Evolutionary conservation across 2,797 vertebrate genomes (phyloP).

Genomic region (Typhlichthys subterraneus): DNA sequence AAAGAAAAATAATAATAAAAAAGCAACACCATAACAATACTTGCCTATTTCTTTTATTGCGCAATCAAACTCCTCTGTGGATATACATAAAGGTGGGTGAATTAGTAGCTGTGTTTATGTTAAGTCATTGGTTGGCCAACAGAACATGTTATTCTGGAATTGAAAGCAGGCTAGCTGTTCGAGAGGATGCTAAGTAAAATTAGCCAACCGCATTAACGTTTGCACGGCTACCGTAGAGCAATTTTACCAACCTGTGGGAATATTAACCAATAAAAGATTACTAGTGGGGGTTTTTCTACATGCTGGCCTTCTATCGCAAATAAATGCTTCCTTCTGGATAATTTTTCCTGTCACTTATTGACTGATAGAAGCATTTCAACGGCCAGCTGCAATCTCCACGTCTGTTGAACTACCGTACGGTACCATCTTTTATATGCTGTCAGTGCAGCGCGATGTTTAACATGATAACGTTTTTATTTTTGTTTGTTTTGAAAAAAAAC

Average conservation of each 20-base stretch:
- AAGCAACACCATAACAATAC: slow-evolving; percentile 71
- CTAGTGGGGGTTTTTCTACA: too few relatives aligned
- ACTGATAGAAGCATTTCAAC: neutral
- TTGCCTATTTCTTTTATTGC: slow-evolving; percentile 56
- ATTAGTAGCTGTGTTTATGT: slow-evolving; percentile 1
- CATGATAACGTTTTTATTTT: neutral
- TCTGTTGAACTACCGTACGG: neutral
- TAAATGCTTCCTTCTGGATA: neutral
- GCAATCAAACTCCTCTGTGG: slow-evolving; percentile 69
- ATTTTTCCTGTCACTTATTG: neutral
- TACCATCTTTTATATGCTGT: neutral
- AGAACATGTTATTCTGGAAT: slow-evolving; percentile 53
- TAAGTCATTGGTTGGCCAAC: slow-evolving; percentile 37
- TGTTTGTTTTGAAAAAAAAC: neutral
- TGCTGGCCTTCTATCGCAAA: too few relatives aligned
- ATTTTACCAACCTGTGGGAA: slow-evolving; percentile 43
- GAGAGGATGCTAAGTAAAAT: slow-evolving; percentile 53
- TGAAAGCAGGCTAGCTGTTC: slow-evolving; percentile 44
- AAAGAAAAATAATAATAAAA: slow-evolving; percentile 57
- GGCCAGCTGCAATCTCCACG: neutral
- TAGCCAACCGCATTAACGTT: slow-evolving; percentile 19
- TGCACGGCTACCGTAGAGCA: slow-evolving; percentile 50
- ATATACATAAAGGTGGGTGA: slow-evolving; percentile 76
- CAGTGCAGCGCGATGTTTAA: neutral
- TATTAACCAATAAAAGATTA: neutral